phyloP scores from a whole-genome alignment of 2,113 vertebrate genomes.

The Ailurus styani region DNA sequence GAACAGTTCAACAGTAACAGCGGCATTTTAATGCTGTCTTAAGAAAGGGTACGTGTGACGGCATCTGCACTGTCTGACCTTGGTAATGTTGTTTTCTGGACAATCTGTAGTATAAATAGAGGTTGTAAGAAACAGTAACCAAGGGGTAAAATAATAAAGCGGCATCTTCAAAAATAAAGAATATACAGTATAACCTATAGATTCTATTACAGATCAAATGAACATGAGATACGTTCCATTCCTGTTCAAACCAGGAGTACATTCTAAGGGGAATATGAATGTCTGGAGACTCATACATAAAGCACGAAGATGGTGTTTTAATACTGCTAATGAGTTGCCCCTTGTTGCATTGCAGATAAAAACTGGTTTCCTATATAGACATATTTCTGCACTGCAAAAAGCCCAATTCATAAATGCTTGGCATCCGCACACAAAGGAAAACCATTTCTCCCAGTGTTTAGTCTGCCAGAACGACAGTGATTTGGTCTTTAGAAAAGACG shows the following conservation, averaged over 20 bases:
- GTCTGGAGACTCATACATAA: conserved; percentile 33
- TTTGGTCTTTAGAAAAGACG: background rate
- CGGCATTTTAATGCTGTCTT: background rate
- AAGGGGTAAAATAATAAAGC: conserved; percentile 41
- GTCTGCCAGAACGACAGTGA: background rate
- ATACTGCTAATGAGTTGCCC: conserved; percentile 29
- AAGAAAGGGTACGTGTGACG: conserved; percentile 26
- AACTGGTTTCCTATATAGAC: background rate
- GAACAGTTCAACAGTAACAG: conserved; percentile 43
- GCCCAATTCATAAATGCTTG: background rate
- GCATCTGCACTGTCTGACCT: conserved; percentile 29
- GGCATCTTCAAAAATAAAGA: conserved; percentile 11
- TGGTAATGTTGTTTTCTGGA: background rate
- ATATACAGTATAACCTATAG: background rate
- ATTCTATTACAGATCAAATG: conserved; percentile 16
- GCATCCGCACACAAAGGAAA: background rate
- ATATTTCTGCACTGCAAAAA: background rate
- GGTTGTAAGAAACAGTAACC: conserved; percentile 15
- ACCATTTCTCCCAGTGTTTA: background rate
- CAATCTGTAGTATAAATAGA: background rate
- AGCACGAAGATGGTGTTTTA: conserved; percentile 30
- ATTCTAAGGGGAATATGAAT: conserved; percentile 6
- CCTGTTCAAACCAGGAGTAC: conserved; percentile 11
- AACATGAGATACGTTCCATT: conserved; percentile 8
- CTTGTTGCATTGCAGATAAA: conserved; percentile 40